phyloP scores from a whole-genome alignment of 2,113 vertebrate species.

The Cygnus buccinator region DNA sequence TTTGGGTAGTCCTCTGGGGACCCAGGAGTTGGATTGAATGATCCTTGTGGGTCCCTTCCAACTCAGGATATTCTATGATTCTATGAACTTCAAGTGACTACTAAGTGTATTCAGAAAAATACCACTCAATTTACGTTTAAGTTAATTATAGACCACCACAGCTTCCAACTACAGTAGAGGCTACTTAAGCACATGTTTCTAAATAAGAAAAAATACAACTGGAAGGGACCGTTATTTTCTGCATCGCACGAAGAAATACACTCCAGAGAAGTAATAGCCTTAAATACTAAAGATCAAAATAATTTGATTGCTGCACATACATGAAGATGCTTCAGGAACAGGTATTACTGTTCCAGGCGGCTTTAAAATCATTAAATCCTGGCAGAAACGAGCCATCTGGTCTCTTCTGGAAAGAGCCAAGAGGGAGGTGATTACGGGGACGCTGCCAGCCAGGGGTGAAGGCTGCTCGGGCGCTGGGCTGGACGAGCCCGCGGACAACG shows the following conservation, averaged over 20 bases:
- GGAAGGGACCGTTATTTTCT: not conserved
- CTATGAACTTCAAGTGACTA: not conserved
- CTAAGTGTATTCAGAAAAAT: not conserved
- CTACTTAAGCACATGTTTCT: rapidly evolving
- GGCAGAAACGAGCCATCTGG: not conserved
- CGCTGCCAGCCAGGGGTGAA: too few relatives aligned
- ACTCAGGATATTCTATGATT: too few relatives aligned
- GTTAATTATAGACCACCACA: not conserved
- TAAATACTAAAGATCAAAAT: not conserved
- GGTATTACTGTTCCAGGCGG: not conserved
- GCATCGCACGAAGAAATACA: not conserved
- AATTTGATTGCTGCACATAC: not conserved
- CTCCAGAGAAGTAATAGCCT: not conserved
- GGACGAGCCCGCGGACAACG: rapidly evolving
- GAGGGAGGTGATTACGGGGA: rapidly evolving
- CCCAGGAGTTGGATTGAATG: too few relatives aligned
- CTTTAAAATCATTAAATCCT: not conserved
- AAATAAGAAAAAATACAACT: not conserved
- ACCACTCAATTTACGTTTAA: not conserved
- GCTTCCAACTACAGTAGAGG: not conserved
- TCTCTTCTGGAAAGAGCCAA: not conserved
- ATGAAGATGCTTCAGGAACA: rapidly evolving
- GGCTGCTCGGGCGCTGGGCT: too few relatives aligned
- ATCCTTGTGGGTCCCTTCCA: too few relatives aligned
- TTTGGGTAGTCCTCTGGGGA: too few relatives aligned